A percentile compares a stretch with the other conserved stretches of the same genome.
Evolutionary conservation across 2,797 vertebrate species (phyloP).

Genomic region (Naso thynnoides): DNA sequence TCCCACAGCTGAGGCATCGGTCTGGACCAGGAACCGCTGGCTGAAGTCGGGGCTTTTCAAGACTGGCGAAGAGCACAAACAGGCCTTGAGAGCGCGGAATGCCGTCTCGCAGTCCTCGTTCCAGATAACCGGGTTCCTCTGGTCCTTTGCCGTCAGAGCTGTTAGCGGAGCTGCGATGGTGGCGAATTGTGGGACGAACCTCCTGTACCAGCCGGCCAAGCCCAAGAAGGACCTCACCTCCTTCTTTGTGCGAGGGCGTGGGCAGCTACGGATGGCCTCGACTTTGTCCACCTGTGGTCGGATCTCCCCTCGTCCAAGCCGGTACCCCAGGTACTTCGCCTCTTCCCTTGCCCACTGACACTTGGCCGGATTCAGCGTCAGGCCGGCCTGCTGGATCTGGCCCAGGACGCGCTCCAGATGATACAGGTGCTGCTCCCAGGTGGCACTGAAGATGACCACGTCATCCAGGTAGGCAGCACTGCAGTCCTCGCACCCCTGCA

Average conservation of each 20-base stretch:
- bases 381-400: neutral
- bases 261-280: neutral
- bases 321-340: neutral
- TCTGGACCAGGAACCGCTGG: too few relatives aligned
- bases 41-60: neutral
- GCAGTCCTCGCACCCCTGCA: neutral
- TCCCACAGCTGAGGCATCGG: neutral
- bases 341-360: neutral
- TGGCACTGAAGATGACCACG: neutral
- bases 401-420: neutral
- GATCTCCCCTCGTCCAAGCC: neutral
- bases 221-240: neutral
- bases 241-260: neutral
- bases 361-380: neutral
- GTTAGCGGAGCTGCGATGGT: neutral
- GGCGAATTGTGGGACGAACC: neutral
- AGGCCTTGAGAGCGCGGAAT: neutral
- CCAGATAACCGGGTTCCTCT: neutral
- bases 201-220: neutral
- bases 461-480: neutral
- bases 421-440: neutral
- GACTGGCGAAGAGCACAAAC: neutral
- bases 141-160: neutral
- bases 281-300: neutral
- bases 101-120: neutral